Percentiles rank a stretch among this genome's conserved stretches.
Conservation (phyloP, 1,140 invertebrate species). For the Stegodyphus dumicola region DNA sequence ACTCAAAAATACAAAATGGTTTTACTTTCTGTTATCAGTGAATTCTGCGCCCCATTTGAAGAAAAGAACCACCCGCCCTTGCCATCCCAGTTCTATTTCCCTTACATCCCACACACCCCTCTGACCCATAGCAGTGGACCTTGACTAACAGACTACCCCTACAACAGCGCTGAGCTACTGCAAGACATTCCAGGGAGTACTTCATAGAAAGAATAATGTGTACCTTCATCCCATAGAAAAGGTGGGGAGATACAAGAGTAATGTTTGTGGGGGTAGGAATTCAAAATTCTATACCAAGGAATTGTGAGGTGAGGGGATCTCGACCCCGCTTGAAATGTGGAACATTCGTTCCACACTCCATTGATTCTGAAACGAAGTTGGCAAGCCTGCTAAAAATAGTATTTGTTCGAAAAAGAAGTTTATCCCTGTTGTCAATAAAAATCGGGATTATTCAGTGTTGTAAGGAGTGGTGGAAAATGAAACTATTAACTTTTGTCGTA, state of each 20-base stretch:
- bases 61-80: no score
- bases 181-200: conserved; percentile 38
- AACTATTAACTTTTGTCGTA: no score
- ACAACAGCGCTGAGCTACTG: background rate
- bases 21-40: no score
- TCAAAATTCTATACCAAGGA: conserved; percentile 52
- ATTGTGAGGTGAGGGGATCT: background rate
- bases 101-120: no score
- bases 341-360: conserved; percentile 35
- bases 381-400: background rate
- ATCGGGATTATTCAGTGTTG: no score
- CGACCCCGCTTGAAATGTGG: conserved; percentile 23
- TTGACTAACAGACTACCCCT: conserved; percentile 51
- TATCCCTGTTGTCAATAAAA: no score
- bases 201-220: conserved; percentile 59
- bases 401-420: no score
- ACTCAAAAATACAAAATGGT: no score
- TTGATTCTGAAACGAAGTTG: conserved; percentile 26
- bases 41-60: no score
- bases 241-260: conserved; percentile 46
- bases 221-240: conserved; percentile 45
- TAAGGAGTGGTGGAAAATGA: no score
- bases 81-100: no score
- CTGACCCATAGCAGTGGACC: conserved; percentile 1
- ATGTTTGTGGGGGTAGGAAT: conserved; percentile 48